Evolutionary conservation across 2,888 invertebrate species (phyloP).

Genomic region (Hemithea aestivaria): DNA sequence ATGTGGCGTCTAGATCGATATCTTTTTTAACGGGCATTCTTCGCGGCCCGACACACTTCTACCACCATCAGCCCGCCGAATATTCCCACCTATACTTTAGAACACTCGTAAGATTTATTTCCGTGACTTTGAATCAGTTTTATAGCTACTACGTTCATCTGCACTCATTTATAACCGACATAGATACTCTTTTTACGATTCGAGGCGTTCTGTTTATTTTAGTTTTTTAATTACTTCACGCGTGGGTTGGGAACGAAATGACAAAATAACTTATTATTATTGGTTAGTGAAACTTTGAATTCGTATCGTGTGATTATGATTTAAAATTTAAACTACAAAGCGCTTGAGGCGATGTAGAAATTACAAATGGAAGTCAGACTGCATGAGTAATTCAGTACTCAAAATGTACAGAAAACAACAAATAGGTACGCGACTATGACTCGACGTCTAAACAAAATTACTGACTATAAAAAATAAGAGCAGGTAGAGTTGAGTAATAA

Average conservation of each 20-base stretch:
- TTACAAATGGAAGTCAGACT: slow-evolving; percentile 44
- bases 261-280: slow-evolving; percentile 60
- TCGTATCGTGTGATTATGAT: slow-evolving; percentile 48
- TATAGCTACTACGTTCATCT: slow-evolving; percentile 73
- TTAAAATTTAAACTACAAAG: slow-evolving; percentile 40
- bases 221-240: slow-evolving; percentile 77
- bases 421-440: slow-evolving; percentile 10
- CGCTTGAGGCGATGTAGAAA: slow-evolving; percentile 46
- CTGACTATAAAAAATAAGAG: slow-evolving; percentile 15
- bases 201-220: slow-evolving; percentile 77
- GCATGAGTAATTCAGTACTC: slow-evolving; percentile 40
- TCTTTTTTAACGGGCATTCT: slow-evolving; percentile 61
- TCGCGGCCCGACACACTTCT: slow-evolving; percentile 45
- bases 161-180: slow-evolving; percentile 76
- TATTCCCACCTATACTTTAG: slow-evolving; percentile 64
- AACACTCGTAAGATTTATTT: slow-evolving; percentile 73
- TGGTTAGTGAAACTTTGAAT: slow-evolving; percentile 32
- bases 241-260: slow-evolving; percentile 69
- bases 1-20: slow-evolving; percentile 53
- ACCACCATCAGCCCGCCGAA: slow-evolving; percentile 43
- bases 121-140: slow-evolving; percentile 73
- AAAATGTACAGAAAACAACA: slow-evolving; percentile 35
- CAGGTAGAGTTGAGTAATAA: slow-evolving; percentile 16
- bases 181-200: slow-evolving; percentile 78
- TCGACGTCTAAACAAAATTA: slow-evolving; percentile 8